Conservation (phyloP, 2,113 vertebrate genomes). For the Anhinga rufa region DNA sequence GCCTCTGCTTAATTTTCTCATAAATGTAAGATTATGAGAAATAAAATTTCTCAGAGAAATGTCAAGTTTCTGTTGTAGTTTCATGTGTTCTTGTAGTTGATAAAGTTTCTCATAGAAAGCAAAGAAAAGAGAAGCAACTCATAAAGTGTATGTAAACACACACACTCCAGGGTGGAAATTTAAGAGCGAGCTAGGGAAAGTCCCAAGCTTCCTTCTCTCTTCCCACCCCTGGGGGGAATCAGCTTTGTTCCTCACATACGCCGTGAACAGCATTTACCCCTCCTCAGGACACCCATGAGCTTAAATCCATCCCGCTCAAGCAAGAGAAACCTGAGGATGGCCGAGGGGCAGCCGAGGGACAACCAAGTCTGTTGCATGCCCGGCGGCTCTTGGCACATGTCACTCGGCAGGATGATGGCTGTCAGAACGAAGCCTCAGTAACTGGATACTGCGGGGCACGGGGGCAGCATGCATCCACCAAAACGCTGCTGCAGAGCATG, state of each 20-base stretch:
- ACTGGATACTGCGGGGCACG: rapidly evolving
- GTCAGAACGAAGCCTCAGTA: rapidly evolving
- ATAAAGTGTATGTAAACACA: no score
- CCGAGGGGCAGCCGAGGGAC: rapidly evolving
- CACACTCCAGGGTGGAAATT: background rate
- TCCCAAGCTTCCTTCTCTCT: background rate
- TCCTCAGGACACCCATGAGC: background rate
- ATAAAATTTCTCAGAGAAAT: no score
- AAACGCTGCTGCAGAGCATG: background rate
- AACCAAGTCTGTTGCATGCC: rapidly evolving
- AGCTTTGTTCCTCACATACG: background rate
- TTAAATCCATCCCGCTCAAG: background rate
- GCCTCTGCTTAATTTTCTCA: background rate
- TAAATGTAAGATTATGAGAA: background rate
- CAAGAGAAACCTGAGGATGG: background rate
- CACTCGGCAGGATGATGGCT: rapidly evolving
- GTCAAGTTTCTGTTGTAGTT: no score
- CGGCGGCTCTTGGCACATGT: rapidly evolving
- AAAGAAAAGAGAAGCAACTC: no score
- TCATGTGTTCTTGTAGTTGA: no score
- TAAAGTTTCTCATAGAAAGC: no score
- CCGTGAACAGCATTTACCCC: background rate
- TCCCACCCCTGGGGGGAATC: rapidly evolving
- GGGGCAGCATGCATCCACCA: rapidly evolving
- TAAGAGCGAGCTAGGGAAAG: background rate